Conservation (phyloP, 2,888 invertebrate genomes). For the Tachina fera region DNA sequence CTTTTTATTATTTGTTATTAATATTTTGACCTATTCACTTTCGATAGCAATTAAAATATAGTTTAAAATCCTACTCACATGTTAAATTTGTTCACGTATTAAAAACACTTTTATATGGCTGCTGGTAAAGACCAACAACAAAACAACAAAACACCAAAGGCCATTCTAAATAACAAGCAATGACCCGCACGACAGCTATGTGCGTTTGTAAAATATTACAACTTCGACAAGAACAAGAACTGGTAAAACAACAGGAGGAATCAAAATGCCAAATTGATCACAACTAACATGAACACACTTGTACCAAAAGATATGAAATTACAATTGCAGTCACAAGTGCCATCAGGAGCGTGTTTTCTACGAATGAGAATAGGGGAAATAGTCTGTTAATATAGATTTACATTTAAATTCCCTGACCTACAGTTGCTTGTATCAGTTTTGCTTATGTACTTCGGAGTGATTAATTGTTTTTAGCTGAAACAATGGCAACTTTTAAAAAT, state of each 20-base stretch:
- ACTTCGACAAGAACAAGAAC: neutral
- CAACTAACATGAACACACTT: constrained; percentile 40
- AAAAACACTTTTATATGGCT: constrained; percentile 10
- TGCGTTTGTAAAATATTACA: constrained; percentile 1
- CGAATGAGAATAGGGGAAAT: neutral
- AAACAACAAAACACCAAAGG: constrained; percentile 12
- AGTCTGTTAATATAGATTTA: neutral
- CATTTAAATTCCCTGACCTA: no score
- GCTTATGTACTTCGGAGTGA: no score
- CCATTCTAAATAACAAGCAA: constrained; percentile 21
- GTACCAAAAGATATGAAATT: constrained; percentile 17
- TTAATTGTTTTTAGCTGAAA: no score
- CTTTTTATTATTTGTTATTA: no score
- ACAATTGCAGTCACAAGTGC: neutral
- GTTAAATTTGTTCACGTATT: constrained; percentile 10
- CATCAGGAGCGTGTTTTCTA: neutral
- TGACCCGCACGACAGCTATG: neutral
- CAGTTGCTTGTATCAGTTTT: no score
- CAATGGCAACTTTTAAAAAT: no score
- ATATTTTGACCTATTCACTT: no score
- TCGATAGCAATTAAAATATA: no score
- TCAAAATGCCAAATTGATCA: constrained; percentile 42
- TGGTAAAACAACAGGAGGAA: constrained; percentile 52
- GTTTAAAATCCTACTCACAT: neutral
- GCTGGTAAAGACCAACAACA: neutral